Conservation (phyloP, 1,140 invertebrate genomes). For the Drosophila nasuta region DNA sequence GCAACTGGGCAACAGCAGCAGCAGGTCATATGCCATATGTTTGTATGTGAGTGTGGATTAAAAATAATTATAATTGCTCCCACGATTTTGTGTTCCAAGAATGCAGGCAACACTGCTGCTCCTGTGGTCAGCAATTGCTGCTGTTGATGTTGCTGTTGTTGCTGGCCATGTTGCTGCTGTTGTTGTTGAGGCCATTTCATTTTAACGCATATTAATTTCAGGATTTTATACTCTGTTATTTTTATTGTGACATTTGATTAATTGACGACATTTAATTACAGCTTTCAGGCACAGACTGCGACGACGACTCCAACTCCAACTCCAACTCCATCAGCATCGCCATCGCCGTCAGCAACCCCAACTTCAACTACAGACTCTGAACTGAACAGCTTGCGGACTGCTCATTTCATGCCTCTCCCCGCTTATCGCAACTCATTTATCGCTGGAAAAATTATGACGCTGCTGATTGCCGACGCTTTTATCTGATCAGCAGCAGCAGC, state of each 20-base stretch:
- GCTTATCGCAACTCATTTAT: constrained; percentile 84
- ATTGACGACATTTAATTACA: constrained; percentile 85
- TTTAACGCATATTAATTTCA: constrained; percentile 84
- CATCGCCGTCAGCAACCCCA: constrained; percentile 6
- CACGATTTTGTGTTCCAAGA: constrained; percentile 79
- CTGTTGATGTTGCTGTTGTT: constrained; percentile 57
- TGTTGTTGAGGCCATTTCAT: constrained; percentile 79
- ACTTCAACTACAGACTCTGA: too few species aligned
- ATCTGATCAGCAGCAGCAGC: constrained; percentile 69
- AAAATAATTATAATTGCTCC: constrained; percentile 84
- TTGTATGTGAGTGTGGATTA: constrained; percentile 61
- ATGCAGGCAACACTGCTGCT: constrained; percentile 56
- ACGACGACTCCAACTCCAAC: constrained; percentile 11
- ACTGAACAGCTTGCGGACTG: too few species aligned
- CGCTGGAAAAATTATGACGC: constrained; percentile 84
- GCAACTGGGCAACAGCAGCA: constrained; percentile 32
- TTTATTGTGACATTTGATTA: constrained; percentile 85
- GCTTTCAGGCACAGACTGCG: constrained; percentile 45
- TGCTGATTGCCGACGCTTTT: constrained; percentile 79
- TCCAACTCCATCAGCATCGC: constrained; percentile 6
- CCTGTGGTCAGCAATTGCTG: constrained; percentile 43
- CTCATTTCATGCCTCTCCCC: constrained; percentile 17
- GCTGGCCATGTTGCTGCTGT: constrained; percentile 54
- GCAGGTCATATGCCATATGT: constrained; percentile 60
- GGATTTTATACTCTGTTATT: constrained; percentile 83